These are phyloP conservation scores for Chrysemys picta DNA, from an alignment of 2,113 vertebrate genomes.

Conservation along the genomic window DNA sequence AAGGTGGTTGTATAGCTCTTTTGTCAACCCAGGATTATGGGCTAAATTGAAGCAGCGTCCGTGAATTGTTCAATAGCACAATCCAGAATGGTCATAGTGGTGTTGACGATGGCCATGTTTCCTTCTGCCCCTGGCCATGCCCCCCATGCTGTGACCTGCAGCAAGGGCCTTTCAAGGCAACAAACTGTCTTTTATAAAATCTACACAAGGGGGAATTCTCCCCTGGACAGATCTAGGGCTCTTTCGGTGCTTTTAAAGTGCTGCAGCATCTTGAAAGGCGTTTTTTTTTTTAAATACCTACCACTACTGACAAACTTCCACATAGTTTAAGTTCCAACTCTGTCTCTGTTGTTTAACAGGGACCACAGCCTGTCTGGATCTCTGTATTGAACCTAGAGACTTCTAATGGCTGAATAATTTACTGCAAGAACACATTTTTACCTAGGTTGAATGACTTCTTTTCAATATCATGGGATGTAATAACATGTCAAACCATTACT, in stretches of 20 bases:
- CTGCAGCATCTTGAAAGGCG: neutral
- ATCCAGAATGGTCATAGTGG: neutral
- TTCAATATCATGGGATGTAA: neutral
- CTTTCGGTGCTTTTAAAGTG: neutral
- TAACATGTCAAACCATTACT: neutral
- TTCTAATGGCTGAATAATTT: neutral
- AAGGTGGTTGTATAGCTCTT: fast-evolving
- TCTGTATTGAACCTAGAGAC: neutral
- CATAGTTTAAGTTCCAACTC: neutral
- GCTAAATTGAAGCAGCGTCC: neutral
- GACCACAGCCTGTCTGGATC: neutral
- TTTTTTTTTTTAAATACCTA: neutral
- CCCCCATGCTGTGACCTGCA: neutral
- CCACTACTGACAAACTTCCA: neutral
- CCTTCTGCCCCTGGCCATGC: neutral
- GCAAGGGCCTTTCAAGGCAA: neutral
- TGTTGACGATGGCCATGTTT: neutral
- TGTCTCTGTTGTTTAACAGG: neutral
- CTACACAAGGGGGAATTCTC: neutral
- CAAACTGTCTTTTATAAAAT: neutral
- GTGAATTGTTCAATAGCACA: neutral
- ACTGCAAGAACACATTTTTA: neutral
- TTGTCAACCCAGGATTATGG: neutral
- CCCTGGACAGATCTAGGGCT: neutral
- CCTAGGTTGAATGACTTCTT: neutral